phyloP scores from a whole-genome alignment of 2,797 vertebrate species.

The Poecilia picta region DNA sequence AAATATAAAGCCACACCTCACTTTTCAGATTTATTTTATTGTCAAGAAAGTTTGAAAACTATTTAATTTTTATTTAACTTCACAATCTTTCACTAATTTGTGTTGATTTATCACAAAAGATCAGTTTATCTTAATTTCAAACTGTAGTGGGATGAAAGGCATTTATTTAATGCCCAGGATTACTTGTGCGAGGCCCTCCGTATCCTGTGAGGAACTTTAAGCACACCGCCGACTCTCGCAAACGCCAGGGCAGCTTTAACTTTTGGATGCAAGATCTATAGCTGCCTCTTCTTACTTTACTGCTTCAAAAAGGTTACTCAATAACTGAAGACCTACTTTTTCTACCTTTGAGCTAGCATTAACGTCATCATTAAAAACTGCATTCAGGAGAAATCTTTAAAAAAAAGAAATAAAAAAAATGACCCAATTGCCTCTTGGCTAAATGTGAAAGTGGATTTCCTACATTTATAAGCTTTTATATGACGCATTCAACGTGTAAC shows the following conservation, averaged over 20 bases:
- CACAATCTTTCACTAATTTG: background rate
- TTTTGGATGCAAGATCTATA: slow-evolving; percentile 15
- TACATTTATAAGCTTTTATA: slow-evolving; percentile 13
- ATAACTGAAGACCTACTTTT: slow-evolving; percentile 18
- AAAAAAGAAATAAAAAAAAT: background rate
- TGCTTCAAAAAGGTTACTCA: slow-evolving; percentile 26
- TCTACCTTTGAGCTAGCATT: slow-evolving; percentile 16
- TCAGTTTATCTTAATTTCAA: background rate
- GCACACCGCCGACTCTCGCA: background rate
- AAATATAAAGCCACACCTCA: background rate
- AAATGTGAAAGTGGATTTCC: slow-evolving; percentile 40
- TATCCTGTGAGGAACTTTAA: background rate
- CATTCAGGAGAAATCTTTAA: slow-evolving; percentile 36
- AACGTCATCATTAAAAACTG: slow-evolving; percentile 26
- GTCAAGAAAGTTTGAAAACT: background rate
- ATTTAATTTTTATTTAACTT: background rate
- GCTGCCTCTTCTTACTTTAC: slow-evolving; percentile 5
- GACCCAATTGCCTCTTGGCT: slow-evolving; percentile 17
- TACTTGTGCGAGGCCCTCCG: background rate
- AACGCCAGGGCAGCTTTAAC: background rate
- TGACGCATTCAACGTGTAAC: slow-evolving; percentile 20
- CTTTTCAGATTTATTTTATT: background rate
- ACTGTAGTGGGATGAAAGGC: background rate
- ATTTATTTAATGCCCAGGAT: background rate
- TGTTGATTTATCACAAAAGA: background rate